Conservation (phyloP, 1,140 invertebrate species). For the Drosophila lowei region DNA sequence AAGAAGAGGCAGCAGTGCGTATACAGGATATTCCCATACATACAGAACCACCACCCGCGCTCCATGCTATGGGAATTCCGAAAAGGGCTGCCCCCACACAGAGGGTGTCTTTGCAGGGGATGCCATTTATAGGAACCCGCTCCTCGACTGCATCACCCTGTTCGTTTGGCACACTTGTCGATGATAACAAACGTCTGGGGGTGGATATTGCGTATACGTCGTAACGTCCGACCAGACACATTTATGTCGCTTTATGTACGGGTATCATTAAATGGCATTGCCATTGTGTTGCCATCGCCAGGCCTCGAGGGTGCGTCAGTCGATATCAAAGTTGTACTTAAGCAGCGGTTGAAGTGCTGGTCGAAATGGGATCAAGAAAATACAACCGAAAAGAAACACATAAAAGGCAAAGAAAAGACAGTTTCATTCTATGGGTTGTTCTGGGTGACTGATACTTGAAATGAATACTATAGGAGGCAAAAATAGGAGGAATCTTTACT, state of each 20-base stretch:
- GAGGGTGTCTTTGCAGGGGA: slow-evolving; percentile 38
- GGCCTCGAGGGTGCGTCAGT: slow-evolving; percentile 25
- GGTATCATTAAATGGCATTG: slow-evolving; percentile 49
- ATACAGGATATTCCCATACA: slow-evolving; percentile 43
- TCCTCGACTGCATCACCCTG: slow-evolving; percentile 33
- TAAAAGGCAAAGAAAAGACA: no score
- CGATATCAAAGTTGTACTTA: slow-evolving; percentile 12
- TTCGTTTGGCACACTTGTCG: slow-evolving; percentile 51
- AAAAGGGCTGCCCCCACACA: slow-evolving; percentile 45
- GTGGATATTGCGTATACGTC: slow-evolving; percentile 73
- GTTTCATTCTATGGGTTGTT: no score
- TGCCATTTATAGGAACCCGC: not conserved
- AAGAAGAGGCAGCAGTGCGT: slow-evolving; percentile 39
- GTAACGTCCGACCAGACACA: slow-evolving; percentile 14
- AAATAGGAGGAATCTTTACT: no score
- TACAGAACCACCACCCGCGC: slow-evolving; percentile 34
- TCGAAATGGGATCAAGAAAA: not conserved
- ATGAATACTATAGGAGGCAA: no score
- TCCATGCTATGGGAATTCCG: slow-evolving; percentile 38
- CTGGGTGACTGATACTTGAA: no score
- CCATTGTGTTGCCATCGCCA: not conserved
- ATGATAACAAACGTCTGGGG: slow-evolving; percentile 62
- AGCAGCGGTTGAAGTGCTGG: slow-evolving; percentile 16
- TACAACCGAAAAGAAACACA: no score
- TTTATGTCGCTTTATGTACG: slow-evolving; percentile 17